Conservation (phyloP, 2,113 vertebrate genomes). For the Thoracochromis brauschi region DNA sequence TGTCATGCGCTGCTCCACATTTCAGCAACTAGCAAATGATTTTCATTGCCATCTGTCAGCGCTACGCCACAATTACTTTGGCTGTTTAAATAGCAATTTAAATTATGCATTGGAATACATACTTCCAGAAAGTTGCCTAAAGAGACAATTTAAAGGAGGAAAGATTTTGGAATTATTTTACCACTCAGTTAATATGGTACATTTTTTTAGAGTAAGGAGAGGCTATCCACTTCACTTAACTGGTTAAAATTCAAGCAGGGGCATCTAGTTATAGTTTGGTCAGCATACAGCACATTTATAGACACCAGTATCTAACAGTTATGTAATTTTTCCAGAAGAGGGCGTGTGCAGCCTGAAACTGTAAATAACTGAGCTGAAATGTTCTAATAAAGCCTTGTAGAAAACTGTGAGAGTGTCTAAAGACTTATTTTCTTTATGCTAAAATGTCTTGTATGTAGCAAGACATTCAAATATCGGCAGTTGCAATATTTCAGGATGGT, state of each 20-base stretch:
- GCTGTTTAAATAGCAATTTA: background rate
- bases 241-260: background rate
- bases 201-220: background rate
- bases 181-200: background rate
- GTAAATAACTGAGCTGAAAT: background rate
- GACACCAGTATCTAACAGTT: background rate
- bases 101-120: background rate
- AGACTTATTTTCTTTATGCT: background rate
- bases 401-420: background rate
- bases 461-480: background rate
- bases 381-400: background rate
- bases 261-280: background rate
- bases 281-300: background rate
- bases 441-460: background rate
- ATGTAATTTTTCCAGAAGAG: constrained; percentile 27
- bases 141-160: background rate
- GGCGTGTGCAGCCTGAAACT: background rate
- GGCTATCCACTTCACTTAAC: background rate
- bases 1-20: background rate
- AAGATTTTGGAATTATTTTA: background rate
- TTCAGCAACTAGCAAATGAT: constrained; percentile 6
- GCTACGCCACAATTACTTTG: background rate
- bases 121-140: background rate
- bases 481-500: background rate
- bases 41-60: constrained; percentile 25